phyloP scores from a whole-genome alignment of 2,797 vertebrate genomes.

The Momotus momota region DNA sequence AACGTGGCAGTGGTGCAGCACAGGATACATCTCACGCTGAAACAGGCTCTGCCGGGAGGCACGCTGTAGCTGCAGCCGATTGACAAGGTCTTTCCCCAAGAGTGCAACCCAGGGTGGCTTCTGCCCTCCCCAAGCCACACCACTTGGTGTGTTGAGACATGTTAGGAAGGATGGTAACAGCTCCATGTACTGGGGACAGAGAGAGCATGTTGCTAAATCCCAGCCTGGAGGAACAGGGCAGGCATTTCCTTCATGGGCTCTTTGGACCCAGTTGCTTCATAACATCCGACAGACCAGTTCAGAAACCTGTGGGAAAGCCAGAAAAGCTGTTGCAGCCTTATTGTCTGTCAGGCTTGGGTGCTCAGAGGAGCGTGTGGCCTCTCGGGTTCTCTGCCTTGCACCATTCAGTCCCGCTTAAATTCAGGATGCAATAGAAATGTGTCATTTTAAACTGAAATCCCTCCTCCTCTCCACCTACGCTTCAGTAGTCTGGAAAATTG shows the following conservation, averaged over 20 bases:
- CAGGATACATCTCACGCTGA: accelerated
- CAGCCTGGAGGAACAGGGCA: not conserved
- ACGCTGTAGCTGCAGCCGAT: not conserved
- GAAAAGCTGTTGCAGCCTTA: not conserved
- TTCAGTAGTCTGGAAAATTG: not conserved
- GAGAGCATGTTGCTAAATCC: not conserved
- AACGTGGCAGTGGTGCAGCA: not conserved
- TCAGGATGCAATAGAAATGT: not conserved
- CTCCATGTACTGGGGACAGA: accelerated
- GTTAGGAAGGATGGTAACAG: not conserved
- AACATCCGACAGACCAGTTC: not conserved
- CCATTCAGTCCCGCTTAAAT: not conserved
- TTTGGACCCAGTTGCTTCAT: not conserved
- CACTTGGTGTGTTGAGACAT: not conserved
- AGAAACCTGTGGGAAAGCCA: not conserved
- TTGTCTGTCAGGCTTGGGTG: not conserved
- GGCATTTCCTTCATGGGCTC: not conserved
- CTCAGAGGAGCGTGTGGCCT: not conserved
- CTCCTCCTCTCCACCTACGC: not conserved
- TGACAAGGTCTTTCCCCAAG: not conserved
- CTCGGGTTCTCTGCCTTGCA: not conserved
- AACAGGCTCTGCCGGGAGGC: not conserved
- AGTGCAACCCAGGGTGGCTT: not conserved
- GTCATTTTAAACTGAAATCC: not conserved
- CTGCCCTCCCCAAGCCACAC: not conserved